Percentiles rank a stretch among this genome's conserved stretches.
phyloP scores from a whole-genome alignment of 2,113 vertebrate species.

The Herpailurus yagouaroundi region DNA sequence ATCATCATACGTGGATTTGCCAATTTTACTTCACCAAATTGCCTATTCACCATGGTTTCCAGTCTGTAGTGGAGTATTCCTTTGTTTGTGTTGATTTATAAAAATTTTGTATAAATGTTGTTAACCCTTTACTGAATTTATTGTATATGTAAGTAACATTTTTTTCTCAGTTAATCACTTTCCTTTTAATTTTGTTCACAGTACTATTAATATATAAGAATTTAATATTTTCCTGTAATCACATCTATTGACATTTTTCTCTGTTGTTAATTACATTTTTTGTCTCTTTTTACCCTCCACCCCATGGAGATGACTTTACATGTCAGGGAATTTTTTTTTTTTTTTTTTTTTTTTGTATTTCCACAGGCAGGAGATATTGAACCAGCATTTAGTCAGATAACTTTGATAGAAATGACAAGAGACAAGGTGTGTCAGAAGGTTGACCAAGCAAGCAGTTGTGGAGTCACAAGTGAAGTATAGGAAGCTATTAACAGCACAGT shows the following conservation, averaged over 20 bases:
- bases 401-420: constrained; percentile 19
- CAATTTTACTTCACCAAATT: neutral
- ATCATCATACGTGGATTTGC: neutral
- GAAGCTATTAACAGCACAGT: neutral
- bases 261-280: neutral
- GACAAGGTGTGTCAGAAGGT: neutral
- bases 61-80: neutral
- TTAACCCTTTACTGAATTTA: neutral
- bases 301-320: neutral
- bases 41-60: neutral
- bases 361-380: neutral
- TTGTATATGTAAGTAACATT: neutral
- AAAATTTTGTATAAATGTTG: neutral
- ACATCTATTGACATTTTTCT: neutral
- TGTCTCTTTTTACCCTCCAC: neutral
- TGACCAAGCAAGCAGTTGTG: neutral
- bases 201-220: neutral
- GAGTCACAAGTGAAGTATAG: neutral
- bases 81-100: neutral
- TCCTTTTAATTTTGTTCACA: neutral
- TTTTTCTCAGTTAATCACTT: neutral
- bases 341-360: neutral
- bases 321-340: neutral
- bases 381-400: neutral
- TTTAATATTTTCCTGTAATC: neutral